Percentiles rank a stretch among this genome's conserved stretches.
Evolutionary conservation across 2,113 vertebrate species (phyloP).

Genomic region (Pantherophis guttatus): DNA sequence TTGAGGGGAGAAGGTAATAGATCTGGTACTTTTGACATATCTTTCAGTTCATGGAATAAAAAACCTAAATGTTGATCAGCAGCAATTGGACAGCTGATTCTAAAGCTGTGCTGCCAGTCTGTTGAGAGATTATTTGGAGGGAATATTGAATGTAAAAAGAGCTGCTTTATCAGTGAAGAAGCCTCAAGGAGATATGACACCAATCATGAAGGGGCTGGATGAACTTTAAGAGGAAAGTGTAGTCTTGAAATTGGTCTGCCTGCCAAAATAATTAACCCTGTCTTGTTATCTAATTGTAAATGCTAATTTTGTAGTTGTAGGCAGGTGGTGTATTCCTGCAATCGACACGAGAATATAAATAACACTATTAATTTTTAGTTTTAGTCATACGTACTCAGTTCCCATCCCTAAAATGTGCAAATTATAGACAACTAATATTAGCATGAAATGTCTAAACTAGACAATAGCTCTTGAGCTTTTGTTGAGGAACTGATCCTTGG

Average conservation of each 20-base stretch:
- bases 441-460: slow-evolving; percentile 48
- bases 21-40: not conserved
- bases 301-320: not conserved
- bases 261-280: not conserved
- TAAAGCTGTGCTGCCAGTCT: not conserved
- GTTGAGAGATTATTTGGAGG: not conserved
- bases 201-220: not conserved
- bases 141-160: not conserved
- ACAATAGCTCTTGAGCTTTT: slow-evolving; percentile 30
- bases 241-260: not conserved
- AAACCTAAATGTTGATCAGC: not conserved
- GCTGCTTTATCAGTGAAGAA: not conserved
- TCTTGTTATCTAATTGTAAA: not conserved
- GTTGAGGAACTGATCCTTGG: slow-evolving; percentile 52
- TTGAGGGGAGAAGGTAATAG: not conserved
- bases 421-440: slow-evolving; percentile 4
- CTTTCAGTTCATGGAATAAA: not conserved
- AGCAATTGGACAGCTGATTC: not conserved
- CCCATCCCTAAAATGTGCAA: not conserved
- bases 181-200: not conserved
- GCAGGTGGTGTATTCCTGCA: not conserved
- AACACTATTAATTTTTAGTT: not conserved
- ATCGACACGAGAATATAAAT: not conserved
- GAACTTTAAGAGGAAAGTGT: not conserved
- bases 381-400: not conserved